Evolutionary conservation across 2,113 vertebrate genomes (phyloP).

Genomic region (Chloebia gouldiae): DNA sequence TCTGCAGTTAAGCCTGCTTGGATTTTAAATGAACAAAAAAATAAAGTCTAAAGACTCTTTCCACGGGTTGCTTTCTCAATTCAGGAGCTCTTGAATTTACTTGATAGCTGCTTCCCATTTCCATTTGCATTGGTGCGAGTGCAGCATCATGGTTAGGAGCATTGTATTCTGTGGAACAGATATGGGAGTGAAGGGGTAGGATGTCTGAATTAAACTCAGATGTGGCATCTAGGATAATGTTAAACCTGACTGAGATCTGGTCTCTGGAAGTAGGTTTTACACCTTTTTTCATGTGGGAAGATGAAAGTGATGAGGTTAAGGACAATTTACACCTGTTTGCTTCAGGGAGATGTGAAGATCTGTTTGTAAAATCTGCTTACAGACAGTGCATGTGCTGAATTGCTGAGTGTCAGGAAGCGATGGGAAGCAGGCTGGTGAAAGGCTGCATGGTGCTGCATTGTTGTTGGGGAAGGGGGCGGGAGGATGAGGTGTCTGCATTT

Average conservation of each 20-base stretch:
- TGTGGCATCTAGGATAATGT: not conserved
- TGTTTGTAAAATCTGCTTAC: accelerated
- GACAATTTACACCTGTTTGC: not conserved
- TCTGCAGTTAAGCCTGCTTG: not conserved
- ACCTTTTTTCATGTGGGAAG: not conserved
- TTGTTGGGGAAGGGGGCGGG: not conserved
- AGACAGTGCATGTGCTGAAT: not conserved
- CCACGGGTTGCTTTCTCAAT: not conserved
- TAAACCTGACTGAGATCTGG: not conserved
- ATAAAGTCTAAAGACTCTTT: not conserved
- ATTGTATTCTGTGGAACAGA: not conserved
- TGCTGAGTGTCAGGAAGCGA: not conserved
- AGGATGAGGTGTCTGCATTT: not conserved
- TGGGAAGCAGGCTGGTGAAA: not conserved
- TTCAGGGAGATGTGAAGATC: not conserved
- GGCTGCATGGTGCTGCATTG: not conserved
- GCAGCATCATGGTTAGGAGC: not conserved
- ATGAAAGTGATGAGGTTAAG: not conserved
- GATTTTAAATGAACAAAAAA: not conserved
- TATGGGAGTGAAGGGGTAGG: accelerated
- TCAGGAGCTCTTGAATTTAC: not conserved
- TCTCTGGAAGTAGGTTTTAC: not conserved
- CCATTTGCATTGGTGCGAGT: not conserved
- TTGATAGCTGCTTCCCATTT: not conserved
- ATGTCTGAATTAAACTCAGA: not conserved